Percentiles rank a stretch among this genome's conserved stretches.
phyloP scores from a whole-genome alignment of 2,888 invertebrate genomes.

The Drosophila setosimentum region DNA sequence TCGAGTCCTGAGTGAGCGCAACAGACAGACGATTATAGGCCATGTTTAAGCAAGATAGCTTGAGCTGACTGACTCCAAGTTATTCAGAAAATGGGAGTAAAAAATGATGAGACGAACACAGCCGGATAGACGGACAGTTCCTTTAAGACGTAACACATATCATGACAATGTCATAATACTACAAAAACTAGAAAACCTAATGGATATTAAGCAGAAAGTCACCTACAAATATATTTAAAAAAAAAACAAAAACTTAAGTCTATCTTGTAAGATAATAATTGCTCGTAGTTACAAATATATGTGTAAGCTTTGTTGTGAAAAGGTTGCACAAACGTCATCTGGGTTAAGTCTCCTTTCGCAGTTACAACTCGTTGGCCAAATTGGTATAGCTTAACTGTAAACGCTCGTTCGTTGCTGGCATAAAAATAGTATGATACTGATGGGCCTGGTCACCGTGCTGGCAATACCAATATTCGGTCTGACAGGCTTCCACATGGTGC shows the following conservation, averaged over 20 bases:
- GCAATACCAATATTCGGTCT: conserved; percentile 98
- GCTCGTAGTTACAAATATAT: neutral
- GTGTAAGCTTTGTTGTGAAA: no score
- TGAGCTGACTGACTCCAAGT: neutral
- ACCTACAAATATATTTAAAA: neutral
- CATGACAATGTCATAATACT: no score
- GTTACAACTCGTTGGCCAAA: neutral
- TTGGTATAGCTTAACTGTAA: conserved; percentile 51
- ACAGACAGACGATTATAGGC: neutral
- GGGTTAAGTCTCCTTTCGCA: neutral
- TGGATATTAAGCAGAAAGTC: no score
- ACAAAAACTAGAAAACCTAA: no score
- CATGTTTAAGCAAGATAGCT: neutral
- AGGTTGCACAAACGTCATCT: neutral
- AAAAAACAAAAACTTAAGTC: neutral
- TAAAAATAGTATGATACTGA: conserved; percentile 91
- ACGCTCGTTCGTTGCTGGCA: no score
- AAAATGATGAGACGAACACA: neutral
- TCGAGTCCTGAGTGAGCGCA: neutral
- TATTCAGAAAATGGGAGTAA: neutral
- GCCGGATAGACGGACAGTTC: neutral
- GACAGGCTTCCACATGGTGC: conserved; percentile 98
- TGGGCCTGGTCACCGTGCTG: conserved; percentile 95
- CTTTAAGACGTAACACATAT: neutral
- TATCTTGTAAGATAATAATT: neutral